Percentiles rank a stretch among this genome's conserved stretches.
Conservation (phyloP, 2,797 vertebrate species). For the Atherinosoma microstoma region DNA sequence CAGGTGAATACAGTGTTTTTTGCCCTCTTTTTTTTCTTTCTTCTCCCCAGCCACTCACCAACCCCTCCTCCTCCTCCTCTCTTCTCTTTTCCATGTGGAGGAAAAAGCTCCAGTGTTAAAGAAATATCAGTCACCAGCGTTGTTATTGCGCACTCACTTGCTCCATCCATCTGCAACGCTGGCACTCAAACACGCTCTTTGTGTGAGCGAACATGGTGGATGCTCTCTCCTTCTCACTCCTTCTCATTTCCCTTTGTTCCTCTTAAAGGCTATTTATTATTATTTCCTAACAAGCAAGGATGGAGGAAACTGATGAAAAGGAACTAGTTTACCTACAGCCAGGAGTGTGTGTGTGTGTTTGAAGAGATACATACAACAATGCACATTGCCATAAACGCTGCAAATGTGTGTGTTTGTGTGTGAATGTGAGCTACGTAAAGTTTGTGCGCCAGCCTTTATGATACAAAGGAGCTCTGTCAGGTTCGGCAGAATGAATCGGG, state of each 20-base stretch:
- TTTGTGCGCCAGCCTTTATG: slow-evolving; percentile 47
- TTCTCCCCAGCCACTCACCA: slow-evolving; percentile 9
- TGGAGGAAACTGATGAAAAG: slow-evolving; percentile 73
- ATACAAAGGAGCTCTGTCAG: slow-evolving; percentile 76
- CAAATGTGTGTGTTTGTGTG: neutral
- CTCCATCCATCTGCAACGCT: slow-evolving; percentile 71
- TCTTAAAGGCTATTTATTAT: slow-evolving; percentile 61
- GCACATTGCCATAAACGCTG: slow-evolving; percentile 33
- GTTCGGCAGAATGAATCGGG: slow-evolving; percentile 59
- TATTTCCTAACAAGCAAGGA: slow-evolving; percentile 63
- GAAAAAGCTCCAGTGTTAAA: slow-evolving; percentile 66
- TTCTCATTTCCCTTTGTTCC: slow-evolving; percentile 56
- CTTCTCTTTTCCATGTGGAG: slow-evolving; percentile 69
- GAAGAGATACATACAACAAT: slow-evolving; percentile 15
- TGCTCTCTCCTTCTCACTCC: slow-evolving; percentile 38
- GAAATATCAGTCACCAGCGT: slow-evolving; percentile 74
- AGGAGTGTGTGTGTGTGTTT: neutral
- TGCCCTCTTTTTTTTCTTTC: neutral
- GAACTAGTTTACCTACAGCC: slow-evolving; percentile 48
- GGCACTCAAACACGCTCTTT: slow-evolving; percentile 69
- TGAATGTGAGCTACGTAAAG: slow-evolving; percentile 24
- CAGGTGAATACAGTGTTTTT: slow-evolving; percentile 69
- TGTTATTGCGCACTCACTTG: slow-evolving; percentile 76
- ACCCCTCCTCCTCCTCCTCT: slow-evolving; percentile 27
- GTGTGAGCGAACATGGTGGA: slow-evolving; percentile 62